Percentiles rank a stretch among this genome's conserved stretches.
These are phyloP conservation scores for Aleadryas rufinucha DNA, from an alignment of 2,113 vertebrate genomes.

Conservation along the genomic window DNA sequence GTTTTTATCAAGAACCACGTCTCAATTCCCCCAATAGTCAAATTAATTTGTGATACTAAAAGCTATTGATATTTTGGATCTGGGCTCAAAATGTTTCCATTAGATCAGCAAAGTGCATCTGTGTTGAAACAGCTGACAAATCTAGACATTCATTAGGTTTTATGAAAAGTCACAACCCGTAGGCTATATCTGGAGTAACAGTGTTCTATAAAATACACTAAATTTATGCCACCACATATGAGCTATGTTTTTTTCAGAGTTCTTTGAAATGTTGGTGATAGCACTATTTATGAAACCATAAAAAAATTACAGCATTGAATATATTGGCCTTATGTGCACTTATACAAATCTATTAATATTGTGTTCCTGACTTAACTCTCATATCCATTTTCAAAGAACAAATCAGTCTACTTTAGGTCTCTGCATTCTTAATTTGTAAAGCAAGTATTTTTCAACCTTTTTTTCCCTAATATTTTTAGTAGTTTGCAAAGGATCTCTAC, in stretches of 20 bases:
- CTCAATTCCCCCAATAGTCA: conserved; percentile 62
- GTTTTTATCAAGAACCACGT: conserved; percentile 69
- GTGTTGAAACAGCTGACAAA: conserved; percentile 75
- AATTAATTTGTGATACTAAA: conserved; percentile 70
- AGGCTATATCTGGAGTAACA: conserved; percentile 67
- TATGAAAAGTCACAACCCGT: conserved; percentile 72
- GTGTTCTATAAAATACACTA: conserved; percentile 66
- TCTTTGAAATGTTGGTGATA: conserved; percentile 69
- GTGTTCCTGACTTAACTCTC: background rate
- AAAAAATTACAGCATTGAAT: conserved; percentile 65
- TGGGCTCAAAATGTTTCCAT: conserved; percentile 70
- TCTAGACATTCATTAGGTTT: conserved; percentile 73
- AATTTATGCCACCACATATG: conserved; percentile 61
- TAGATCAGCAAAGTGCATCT: conserved; percentile 72
- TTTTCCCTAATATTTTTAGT: background rate
- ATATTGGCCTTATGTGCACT: conserved; percentile 58
- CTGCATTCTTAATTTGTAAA: background rate
- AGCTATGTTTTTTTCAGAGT: conserved; percentile 44
- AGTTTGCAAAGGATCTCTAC: background rate
- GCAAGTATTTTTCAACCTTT: background rate
- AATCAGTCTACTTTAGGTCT: background rate
- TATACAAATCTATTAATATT: conserved; percentile 61
- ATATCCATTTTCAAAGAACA: conserved; percentile 37
- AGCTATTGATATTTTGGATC: conserved; percentile 74
- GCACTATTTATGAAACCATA: conserved; percentile 68